Conservation (phyloP, 1,140 invertebrate species). For the Drosophila nasuta region DNA sequence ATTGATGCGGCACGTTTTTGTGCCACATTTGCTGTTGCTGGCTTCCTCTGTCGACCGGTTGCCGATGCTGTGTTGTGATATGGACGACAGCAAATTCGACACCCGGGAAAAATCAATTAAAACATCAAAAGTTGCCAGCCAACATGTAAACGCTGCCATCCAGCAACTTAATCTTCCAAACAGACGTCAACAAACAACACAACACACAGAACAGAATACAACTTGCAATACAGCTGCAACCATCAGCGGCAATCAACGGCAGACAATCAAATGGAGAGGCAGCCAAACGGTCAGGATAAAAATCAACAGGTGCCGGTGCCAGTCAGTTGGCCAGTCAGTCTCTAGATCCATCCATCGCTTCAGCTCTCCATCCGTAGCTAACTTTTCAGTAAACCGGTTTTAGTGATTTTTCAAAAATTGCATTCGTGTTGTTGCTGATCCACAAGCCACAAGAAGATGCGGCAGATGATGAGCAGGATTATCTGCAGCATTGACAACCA, state of each 20-base stretch:
- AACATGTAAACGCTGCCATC: constrained; percentile 72
- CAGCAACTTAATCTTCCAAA: constrained; percentile 72
- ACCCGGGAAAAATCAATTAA: constrained; percentile 81
- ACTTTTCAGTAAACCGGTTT: constrained; percentile 75
- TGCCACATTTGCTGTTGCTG: constrained; percentile 49
- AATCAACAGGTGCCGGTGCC: constrained; percentile 71
- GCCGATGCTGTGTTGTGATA: neutral
- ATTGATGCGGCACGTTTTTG: constrained; percentile 67
- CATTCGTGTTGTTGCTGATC: constrained; percentile 44
- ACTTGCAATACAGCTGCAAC: constrained; percentile 64
- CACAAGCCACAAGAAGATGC: constrained; percentile 50
- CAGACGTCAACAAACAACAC: constrained; percentile 38
- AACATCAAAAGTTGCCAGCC: constrained; percentile 77
- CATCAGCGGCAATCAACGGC: constrained; percentile 79
- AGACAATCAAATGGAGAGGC: constrained; percentile 77
- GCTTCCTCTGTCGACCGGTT: constrained; percentile 26
- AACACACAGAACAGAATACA: constrained; percentile 23
- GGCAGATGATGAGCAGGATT: constrained; percentile 80
- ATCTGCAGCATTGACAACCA: constrained; percentile 71
- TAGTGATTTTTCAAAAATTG: constrained; percentile 70
- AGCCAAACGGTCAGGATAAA: constrained; percentile 70
- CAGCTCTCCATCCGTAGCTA: constrained; percentile 12
- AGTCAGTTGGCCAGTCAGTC: constrained; percentile 11
- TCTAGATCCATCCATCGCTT: neutral
- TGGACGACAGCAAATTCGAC: constrained; percentile 58